phyloP scores from a whole-genome alignment of 2,113 vertebrate genomes.

The Pholis gunnellus region DNA sequence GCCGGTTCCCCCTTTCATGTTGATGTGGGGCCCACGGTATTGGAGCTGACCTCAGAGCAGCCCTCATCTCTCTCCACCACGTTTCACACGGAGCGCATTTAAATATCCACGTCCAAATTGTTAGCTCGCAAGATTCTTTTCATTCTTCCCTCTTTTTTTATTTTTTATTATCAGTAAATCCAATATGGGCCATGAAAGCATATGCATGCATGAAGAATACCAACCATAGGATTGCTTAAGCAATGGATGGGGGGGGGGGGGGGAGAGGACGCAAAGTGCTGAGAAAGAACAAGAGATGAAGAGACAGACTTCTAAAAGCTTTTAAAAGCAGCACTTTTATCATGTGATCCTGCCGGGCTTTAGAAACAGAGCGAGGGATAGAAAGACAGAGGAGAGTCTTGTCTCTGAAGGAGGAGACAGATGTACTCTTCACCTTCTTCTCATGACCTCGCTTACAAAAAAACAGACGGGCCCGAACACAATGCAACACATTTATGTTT shows the following conservation, averaged over 20 bases:
- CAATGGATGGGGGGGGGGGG: neutral
- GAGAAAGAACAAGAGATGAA: conserved; percentile 34
- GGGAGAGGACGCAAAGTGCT: neutral
- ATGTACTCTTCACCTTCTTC: conserved; percentile 37
- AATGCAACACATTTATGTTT: conserved; percentile 8
- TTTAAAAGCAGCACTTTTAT: conserved; percentile 47
- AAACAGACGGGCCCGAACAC: conserved; percentile 39
- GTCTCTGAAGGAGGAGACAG: conserved; percentile 40
- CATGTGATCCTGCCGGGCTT: conserved; percentile 20
- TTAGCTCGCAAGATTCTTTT: conserved; percentile 61
- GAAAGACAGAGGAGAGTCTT: conserved; percentile 7
- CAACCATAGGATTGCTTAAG: conserved; percentile 31
- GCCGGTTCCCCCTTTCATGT: conserved; percentile 60
- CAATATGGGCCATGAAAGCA: conserved; percentile 59
- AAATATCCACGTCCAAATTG: conserved; percentile 59
- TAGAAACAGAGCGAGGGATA: conserved; percentile 1
- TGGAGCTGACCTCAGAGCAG: conserved; percentile 74
- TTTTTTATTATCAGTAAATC: conserved; percentile 46
- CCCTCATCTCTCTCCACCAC: conserved; percentile 42
- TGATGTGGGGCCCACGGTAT: conserved; percentile 59
- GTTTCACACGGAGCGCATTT: conserved; percentile 55
- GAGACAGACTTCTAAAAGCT: conserved; percentile 25
- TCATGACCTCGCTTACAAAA: conserved; percentile 41
- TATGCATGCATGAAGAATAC: conserved; percentile 49
- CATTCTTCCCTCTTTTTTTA: conserved; percentile 24